Evolutionary conservation across 1,140 invertebrate species (phyloP).

Genomic region (Akabosia matsudoensis): DNA sequence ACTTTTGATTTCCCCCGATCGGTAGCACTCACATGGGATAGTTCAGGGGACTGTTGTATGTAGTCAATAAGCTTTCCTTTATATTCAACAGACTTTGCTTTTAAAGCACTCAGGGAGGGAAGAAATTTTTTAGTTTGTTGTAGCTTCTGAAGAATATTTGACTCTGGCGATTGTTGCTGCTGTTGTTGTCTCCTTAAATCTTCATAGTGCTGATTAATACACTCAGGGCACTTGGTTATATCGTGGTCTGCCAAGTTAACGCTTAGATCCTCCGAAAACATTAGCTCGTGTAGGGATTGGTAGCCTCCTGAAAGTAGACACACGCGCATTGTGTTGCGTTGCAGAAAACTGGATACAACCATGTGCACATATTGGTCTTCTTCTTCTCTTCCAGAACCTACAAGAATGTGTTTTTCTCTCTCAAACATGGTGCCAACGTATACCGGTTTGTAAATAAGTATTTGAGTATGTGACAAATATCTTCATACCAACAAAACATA

Average conservation of each 20-base stretch:
- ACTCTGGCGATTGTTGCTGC: slow-evolving; percentile 10
- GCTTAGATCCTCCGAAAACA: slow-evolving; percentile 69
- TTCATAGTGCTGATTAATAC: slow-evolving; percentile 53
- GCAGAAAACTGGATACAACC: slow-evolving; percentile 95
- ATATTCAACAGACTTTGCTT: slow-evolving; percentile 84
- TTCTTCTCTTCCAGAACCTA: slow-evolving; percentile 86
- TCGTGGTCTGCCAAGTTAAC: slow-evolving; percentile 79
- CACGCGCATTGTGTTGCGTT: slow-evolving; percentile 88
- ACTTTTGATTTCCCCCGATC: slow-evolving; percentile 76
- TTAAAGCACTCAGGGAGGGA: slow-evolving; percentile 61
- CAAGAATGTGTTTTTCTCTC: not conserved
- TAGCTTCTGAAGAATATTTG: slow-evolving; percentile 24
- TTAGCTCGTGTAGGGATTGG: slow-evolving; percentile 78
- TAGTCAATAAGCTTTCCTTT: slow-evolving; percentile 92
- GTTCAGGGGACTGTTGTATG: slow-evolving; percentile 75
- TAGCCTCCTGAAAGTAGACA: slow-evolving; percentile 91
- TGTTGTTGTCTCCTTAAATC: slow-evolving; percentile 31
- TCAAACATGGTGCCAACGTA: not conserved
- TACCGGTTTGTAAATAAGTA: too few relatives aligned
- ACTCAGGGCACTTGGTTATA: slow-evolving; percentile 72
- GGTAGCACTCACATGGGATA: slow-evolving; percentile 68
- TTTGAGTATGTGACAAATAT: too few relatives aligned
- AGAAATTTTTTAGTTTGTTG: slow-evolving; percentile 41
- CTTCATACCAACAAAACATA: slow-evolving; percentile 84
- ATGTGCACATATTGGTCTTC: slow-evolving; percentile 97